Base-by-base conservation (phyloP, 2,797 vertebrate species). In the Varecia variegata region DNA sequence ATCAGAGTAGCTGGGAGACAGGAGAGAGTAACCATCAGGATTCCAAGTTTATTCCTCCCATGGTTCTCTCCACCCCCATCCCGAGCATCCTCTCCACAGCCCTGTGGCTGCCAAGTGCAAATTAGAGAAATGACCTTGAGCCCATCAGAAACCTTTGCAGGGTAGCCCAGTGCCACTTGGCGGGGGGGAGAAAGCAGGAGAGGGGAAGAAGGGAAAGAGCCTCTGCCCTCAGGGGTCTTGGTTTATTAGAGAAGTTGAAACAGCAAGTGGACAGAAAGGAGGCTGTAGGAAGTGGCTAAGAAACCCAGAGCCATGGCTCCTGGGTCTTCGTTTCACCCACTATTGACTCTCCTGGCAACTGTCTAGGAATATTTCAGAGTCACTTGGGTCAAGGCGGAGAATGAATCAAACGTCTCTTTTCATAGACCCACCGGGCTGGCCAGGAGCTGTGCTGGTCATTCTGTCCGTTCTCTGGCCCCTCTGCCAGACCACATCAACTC, bases 401-500 rank as follows among this genome's bases (percentile, higher is more conserved):
- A 79, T 97, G 94, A 97, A 97, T 98, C 97, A 97, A 96, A 88
- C 0, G 20, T 93, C 93, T 96, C 96, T 97, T 97, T 97, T 96
- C 93, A 88, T 90, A 96, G 93, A 97, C 93, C 91, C 91, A 97
- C 86, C 0, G 1, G 80, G 74, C 94, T 96, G 97, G 93, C 89
- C 0, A 30, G 82, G 89, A 93, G 76, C 67, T 94, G 40, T 3
- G 96, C 93, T 21, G 89, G 95, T 97, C 93, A 92, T 96, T 97
- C 60, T 97, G 95, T 87, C 95, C 97, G 94, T 95, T 96, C 71
- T 80, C 89, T 79, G 58, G 77, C 95, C 79, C 89, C 15, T 40
- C 81, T 95, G 97, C 97, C 97, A 98, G 97, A 97, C 97, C 97
- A 97, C 97, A 98, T 97, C 97, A 96, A 97, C 95, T 97, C 96